These are phyloP conservation scores for Cynodonichthys magdalenae DNA, from an alignment of 2,797 vertebrate species.

Conservation along the genomic window DNA sequence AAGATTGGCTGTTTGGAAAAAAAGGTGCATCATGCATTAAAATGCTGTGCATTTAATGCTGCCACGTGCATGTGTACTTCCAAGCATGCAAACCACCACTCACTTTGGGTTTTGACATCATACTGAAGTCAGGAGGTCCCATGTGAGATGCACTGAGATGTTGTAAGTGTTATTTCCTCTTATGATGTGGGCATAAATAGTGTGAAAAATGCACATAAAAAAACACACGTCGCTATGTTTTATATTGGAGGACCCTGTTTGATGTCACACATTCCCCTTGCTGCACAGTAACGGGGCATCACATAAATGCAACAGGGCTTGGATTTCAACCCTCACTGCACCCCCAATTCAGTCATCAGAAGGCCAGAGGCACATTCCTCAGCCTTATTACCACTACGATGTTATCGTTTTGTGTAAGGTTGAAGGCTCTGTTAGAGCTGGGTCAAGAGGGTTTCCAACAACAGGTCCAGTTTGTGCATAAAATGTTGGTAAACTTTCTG, in stretches of 20 bases:
- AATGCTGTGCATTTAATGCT: too few relatives aligned
- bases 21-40: too few relatives aligned
- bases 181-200: constrained; percentile 12
- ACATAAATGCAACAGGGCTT: constrained; percentile 9
- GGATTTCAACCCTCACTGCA: constrained; percentile 7
- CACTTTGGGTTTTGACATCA: constrained; percentile 9
- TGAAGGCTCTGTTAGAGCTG: constrained; percentile 6
- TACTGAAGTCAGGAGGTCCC: constrained; percentile 12
- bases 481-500: constrained; percentile 3
- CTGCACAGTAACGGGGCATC: constrained; percentile 4
- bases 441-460: constrained; percentile 9
- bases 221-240: constrained; percentile 23
- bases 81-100: not conserved
- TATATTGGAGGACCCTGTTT: constrained; percentile 14
- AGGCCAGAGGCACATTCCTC: constrained; percentile 57
- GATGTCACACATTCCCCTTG: constrained; percentile 32
- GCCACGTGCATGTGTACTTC: not conserved
- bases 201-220: constrained; percentile 19
- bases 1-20: too few relatives aligned
- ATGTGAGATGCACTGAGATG: constrained; percentile 33
- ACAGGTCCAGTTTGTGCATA: not conserved
- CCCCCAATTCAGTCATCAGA: constrained; percentile 34
- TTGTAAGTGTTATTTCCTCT: constrained; percentile 43
- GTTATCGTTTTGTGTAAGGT: constrained; percentile 32
- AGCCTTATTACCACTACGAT: constrained; percentile 44